Evolutionary conservation across 2,888 invertebrate species (phyloP).

Genomic region (Callyntrura guangdongensis): DNA sequence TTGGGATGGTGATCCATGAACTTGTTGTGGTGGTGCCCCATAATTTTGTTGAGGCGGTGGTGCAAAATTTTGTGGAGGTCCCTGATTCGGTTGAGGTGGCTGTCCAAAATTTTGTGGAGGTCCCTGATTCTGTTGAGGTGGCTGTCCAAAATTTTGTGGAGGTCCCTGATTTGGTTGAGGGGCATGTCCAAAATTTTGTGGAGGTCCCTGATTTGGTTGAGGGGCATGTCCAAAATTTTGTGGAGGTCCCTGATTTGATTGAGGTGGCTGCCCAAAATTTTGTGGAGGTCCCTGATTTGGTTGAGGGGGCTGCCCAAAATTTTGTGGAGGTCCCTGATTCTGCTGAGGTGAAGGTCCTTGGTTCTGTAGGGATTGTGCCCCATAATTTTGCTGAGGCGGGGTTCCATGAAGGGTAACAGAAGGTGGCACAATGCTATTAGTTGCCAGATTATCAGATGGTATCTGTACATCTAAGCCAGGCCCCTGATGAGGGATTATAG

Average conservation of each 20-base stretch:
- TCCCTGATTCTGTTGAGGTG: no score
- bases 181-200: no score
- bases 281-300: no score
- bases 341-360: not conserved
- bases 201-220: no score
- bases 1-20: conserved; percentile 32
- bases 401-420: conserved; percentile 56
- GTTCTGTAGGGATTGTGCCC: conserved; percentile 35
- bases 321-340: no score
- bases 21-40: conserved; percentile 15
- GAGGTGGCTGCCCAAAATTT: conserved; percentile 20
- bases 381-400: conserved; percentile 3
- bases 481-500: conserved; percentile 74
- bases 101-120: not conserved
- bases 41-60: not conserved
- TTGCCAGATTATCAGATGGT: not conserved
- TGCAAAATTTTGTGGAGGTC: not conserved
- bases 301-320: no score
- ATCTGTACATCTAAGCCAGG: not conserved
- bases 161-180: no score
- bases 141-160: no score
- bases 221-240: not conserved
- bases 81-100: not conserved
- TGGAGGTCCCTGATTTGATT: conserved; percentile 1
- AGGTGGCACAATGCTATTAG: conserved; percentile 35